A percentile compares a stretch with the other conserved stretches of the same genome.
These are phyloP conservation scores for Microcebus tavaratra DNA, from an alignment of 2,113 vertebrate species.

Conservation along the genomic window DNA sequence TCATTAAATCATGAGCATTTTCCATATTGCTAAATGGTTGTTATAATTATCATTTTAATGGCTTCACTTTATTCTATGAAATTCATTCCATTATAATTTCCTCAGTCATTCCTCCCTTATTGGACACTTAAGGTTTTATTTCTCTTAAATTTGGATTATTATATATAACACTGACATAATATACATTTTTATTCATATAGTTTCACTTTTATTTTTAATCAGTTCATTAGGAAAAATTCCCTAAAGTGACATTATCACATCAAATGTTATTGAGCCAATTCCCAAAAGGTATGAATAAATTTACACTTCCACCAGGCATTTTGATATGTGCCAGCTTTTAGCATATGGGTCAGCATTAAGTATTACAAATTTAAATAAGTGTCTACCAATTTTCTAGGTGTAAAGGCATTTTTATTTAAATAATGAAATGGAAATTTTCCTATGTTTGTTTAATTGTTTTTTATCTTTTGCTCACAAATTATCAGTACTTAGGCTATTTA, in stretches of 20 bases:
- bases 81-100: slow-evolving; percentile 26
- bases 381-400: neutral
- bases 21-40: slow-evolving; percentile 6
- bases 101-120: slow-evolving; percentile 25
- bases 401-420: neutral
- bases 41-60: slow-evolving; percentile 51
- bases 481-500: neutral
- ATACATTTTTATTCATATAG: slow-evolving; percentile 2
- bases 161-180: neutral
- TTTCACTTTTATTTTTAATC: slow-evolving; percentile 42
- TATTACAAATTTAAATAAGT: neutral
- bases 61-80: neutral
- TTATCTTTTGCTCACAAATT: neutral
- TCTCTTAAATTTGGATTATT: slow-evolving; percentile 45
- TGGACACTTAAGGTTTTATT: slow-evolving; percentile 45
- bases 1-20: slow-evolving; percentile 35
- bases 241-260: slow-evolving; percentile 33
- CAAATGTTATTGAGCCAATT: slow-evolving; percentile 24
- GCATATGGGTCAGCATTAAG: neutral
- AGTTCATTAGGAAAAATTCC: neutral
- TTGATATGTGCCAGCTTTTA: neutral
- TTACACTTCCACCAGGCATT: neutral
- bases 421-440: neutral
- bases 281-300: neutral
- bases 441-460: neutral